Base-by-base conservation (phyloP, 2,113 vertebrate genomes). In the Anoplopoma fimbria region DNA sequence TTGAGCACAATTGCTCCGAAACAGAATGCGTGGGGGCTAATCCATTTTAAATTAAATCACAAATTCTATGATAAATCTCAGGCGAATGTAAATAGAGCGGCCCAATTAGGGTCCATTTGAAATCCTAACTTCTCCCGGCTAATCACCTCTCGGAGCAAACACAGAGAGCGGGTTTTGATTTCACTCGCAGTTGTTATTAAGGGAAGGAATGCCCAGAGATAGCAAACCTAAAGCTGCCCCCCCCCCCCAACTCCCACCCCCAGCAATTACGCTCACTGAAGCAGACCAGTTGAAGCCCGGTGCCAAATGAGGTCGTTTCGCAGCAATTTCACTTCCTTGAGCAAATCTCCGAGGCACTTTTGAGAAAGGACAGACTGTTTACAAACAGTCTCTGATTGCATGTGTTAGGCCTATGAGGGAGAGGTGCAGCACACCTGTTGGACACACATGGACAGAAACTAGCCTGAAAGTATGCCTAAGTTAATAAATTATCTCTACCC, bases 351-450 rank as follows among this genome's bases (percentile, higher is more conserved):
- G 63, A 93, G 95, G 94, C 92, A 91, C 93, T 91, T 95, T 95
- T 96, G 96, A 97, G 95, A 96, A 96, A 97, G 93, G 83, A 93
- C 96, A 97, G 96, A 96, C 95, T 96, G 95, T 97, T 96, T 97
- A 97, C 96, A 91, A 97, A 96, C 95, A 97, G 94, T 92, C 93
- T 96, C 94, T 29, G 91, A 93, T 96, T 97, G 95, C 95, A 90
- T 31, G 89, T 73, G 72, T 83, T 69, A 55, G 29, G 64, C 67
- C 33, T 49, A 47, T 33, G 45, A 61, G 65, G 9, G 51, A 68
- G 75, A 87, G 45, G 73, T 87, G 79, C 60, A 29, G 69, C 69
- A 85, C 91, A 91, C 89, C 89, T 92, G 91, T 90, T 74, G 64
- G 25, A 62, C 68, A 70, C 76, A 23, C 70, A 62, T 57, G 65